Evolutionary conservation across 23 tunicate species (phyloP), one percentile per base, ranked within the genome.

Genomic region (Halocynthia aurantium): DNA sequence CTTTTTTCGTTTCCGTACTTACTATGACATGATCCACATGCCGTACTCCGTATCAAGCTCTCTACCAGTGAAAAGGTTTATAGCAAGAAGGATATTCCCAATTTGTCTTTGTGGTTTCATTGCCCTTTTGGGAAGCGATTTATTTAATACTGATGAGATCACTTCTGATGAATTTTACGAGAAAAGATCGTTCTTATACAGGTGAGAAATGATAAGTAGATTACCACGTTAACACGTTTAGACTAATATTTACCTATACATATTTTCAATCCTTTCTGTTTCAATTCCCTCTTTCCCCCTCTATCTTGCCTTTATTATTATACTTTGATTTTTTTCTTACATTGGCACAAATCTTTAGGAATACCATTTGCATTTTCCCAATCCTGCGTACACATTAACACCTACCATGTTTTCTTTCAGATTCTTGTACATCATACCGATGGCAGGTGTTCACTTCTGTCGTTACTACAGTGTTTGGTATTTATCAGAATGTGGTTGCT

Each of bases 91-190:
- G 4, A 31, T 31, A 31, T 31, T 31, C 4, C 44, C 44, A 31
- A 31, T 31, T 31, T 31, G 44, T 31, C 44, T 31, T 31, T 31
- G 44, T 31, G 4, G 1, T 31, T 31, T 31, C 4, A 0, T 31
- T 31, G 1, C 4, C 44, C 44, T 31, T 4, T 62, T 1, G 2
- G 44, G 44, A 31, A 31, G 62, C 5, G 57, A 51, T 19, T 74
- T 5, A 13, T 74, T 74, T 54, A 44, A 44, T 17, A 44, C 63
- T 7, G 31, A 54, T 12, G 55, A 74, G 22, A 74, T 74, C 64
- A 74, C 6, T 6, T 53, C 78, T 74, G 78, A 74, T 54, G 64
- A 74, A 54, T 74, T 74, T 74, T 74, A 74, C 56, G 78, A 74
- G 0, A 31, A 31, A 0, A 56, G 56, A 20, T 74, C 78, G 1